Evolutionary conservation across 2,888 invertebrate genomes (phyloP).

Genomic region (Mechanitis messenoides): DNA sequence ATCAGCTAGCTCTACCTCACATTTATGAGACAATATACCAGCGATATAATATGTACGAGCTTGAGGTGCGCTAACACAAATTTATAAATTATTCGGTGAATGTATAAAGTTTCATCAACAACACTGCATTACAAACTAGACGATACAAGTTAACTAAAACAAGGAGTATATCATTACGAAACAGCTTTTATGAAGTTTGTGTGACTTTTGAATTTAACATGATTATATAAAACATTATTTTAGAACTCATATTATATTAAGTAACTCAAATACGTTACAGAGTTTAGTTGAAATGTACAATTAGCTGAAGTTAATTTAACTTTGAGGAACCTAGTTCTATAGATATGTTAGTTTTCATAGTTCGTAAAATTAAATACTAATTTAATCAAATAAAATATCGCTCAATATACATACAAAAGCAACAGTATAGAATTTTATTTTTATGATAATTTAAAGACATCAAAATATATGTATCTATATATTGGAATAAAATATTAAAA

Average conservation of each 20-base stretch:
- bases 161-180: conserved; percentile 22
- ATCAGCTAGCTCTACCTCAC: too few species aligned
- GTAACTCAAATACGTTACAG: background rate
- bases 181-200: conserved; percentile 15
- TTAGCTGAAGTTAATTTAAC: too few species aligned
- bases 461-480: too few species aligned
- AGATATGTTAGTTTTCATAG: too few species aligned
- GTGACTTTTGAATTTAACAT: conserved; percentile 12
- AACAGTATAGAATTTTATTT: too few species aligned
- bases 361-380: too few species aligned
- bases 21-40: background rate
- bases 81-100: conserved; percentile 13
- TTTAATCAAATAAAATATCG: too few species aligned
- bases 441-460: too few species aligned
- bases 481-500: too few species aligned
- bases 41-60: background rate
- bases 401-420: too few species aligned
- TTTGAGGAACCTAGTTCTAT: too few species aligned
- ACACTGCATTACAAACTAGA: conserved; percentile 13
- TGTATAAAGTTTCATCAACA: conserved; percentile 17
- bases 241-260: conserved; percentile 7
- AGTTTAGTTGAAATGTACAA: background rate
- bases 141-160: conserved; percentile 20
- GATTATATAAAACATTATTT: conserved; percentile 14
- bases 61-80: background rate